Evolutionary conservation across 2,888 invertebrate genomes (phyloP).

Genomic region (Gastracanthus pulcherrimus): DNA sequence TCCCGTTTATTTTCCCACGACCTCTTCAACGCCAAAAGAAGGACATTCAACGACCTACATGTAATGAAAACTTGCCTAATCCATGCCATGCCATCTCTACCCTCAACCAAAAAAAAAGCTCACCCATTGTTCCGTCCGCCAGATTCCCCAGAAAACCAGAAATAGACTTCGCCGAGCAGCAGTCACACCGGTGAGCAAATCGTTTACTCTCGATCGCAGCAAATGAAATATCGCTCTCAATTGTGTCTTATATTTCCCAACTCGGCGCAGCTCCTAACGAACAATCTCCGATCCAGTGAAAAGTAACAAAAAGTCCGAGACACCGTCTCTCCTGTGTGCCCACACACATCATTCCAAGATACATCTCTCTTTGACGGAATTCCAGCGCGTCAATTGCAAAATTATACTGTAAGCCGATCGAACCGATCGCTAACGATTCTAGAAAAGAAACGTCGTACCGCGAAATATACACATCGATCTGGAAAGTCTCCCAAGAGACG

Average conservation of each 20-base stretch:
- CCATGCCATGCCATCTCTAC: background rate
- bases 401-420: too few relatives aligned
- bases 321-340: too few relatives aligned
- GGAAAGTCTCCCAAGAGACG: constrained; percentile 14
- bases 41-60: background rate
- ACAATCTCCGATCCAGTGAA: too few relatives aligned
- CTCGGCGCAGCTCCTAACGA: background rate
- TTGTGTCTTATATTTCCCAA: constrained; percentile 17
- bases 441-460: background rate
- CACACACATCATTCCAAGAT: background rate
- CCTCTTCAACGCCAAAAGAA: background rate
- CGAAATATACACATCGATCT: constrained; percentile 4
- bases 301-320: background rate
- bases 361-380: background rate
- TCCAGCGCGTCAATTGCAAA: background rate
- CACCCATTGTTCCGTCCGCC: background rate
- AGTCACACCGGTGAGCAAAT: constrained; percentile 18
- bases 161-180: background rate
- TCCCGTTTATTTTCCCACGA: background rate
- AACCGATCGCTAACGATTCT: background rate
- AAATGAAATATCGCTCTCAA: constrained; percentile 29
- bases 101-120: background rate
- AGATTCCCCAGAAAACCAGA: background rate
- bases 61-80: background rate
- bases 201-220: constrained; percentile 1